These are phyloP conservation scores for Platyscapa corneri DNA, from an alignment of 1,140 invertebrate species.

Conservation along the genomic window DNA sequence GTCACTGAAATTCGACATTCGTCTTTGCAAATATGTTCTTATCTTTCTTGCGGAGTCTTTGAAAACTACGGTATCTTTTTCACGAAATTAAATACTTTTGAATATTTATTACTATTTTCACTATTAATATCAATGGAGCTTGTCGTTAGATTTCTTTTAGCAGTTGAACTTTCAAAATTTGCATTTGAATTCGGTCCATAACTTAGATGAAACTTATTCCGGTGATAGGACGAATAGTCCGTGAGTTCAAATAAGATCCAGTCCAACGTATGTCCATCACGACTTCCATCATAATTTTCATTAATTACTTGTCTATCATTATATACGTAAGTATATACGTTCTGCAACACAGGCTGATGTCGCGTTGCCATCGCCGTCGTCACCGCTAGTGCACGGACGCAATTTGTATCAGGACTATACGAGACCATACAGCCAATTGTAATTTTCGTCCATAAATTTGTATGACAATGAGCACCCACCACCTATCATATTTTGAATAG, in stretches of 20 bases:
- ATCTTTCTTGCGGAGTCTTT: no score
- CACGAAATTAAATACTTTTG: no score
- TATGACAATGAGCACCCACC: conserved; percentile 46
- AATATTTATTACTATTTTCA: no score
- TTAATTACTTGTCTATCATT: conserved; percentile 39
- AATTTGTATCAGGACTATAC: conserved; percentile 30
- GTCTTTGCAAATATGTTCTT: no score
- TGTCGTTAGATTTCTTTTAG: no score
- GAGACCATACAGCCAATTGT: conserved; percentile 41
- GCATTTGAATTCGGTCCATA: background rate
- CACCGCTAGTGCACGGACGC: background rate
- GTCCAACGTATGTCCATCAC: conserved; percentile 23
- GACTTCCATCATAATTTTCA: conserved; percentile 47
- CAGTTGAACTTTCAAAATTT: background rate
- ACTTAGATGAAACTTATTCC: no score
- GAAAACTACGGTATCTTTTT: no score
- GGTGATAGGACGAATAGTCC: no score
- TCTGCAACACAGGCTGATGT: background rate
- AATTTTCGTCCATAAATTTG: conserved; percentile 46
- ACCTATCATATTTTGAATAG: conserved; percentile 47
- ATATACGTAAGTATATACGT: background rate
- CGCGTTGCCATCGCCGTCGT: background rate
- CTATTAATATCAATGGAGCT: no score
- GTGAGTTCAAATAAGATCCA: background rate
- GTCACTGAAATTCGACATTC: no score